Percentiles rank a stretch among this genome's conserved stretches.
Conservation (phyloP, 2,888 invertebrate genomes). For the Agrochola litura region DNA sequence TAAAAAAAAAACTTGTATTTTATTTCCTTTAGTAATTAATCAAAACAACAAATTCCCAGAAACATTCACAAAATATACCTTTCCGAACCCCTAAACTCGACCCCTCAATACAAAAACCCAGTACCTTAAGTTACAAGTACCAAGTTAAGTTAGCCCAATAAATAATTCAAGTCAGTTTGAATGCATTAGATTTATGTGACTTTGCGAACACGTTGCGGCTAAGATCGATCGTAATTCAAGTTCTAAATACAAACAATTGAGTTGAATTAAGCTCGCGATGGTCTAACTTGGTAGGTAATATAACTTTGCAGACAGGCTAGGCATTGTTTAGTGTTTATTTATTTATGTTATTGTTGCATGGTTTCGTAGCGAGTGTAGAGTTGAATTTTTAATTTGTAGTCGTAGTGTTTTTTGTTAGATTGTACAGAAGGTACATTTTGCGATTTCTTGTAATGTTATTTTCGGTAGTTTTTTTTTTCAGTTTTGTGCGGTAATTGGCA, state of each 20-base stretch:
- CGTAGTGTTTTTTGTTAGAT: neutral
- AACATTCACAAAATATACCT: constrained; percentile 13
- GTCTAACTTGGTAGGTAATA: constrained; percentile 54
- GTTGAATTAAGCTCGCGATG: constrained; percentile 43
- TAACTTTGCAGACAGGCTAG: constrained; percentile 61
- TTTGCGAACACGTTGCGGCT: constrained; percentile 62
- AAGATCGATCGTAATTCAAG: constrained; percentile 65
- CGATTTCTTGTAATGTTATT: neutral
- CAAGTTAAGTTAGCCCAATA: constrained; percentile 56
- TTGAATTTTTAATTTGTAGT: neutral
- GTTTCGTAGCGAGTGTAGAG: neutral
- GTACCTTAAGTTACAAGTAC: constrained; percentile 35
- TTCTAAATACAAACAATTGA: constrained; percentile 67
- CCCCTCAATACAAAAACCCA: constrained; percentile 39
- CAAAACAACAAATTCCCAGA: neutral
- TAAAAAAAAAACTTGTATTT: neutral
- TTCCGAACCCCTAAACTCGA: constrained; percentile 9
- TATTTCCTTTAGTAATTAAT: neutral
- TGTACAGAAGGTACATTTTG: neutral
- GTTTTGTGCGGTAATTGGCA: no score
- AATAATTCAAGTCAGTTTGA: constrained; percentile 66
- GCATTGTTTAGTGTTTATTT: constrained; percentile 25
- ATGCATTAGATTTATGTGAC: constrained; percentile 71
- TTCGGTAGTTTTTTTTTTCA: neutral
- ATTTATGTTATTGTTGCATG: constrained; percentile 20